Evolutionary conservation across 2,888 invertebrate species (phyloP).

Genomic region (Scaptomyza cyrtandrae): DNA sequence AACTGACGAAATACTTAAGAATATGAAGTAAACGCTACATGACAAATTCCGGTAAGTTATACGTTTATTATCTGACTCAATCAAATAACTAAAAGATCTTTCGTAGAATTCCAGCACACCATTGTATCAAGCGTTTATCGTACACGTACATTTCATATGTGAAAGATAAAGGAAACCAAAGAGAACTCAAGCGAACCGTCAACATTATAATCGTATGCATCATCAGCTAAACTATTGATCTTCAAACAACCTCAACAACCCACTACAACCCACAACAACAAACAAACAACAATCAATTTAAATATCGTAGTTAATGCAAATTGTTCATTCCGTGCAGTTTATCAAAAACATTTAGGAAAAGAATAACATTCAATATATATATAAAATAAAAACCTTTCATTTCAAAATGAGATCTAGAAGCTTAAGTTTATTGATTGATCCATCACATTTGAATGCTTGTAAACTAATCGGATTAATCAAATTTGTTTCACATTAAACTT

Average conservation of each 20-base stretch:
- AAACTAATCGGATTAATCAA: slow-evolving; percentile 17
- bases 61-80: neutral
- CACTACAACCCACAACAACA: slow-evolving; percentile 58
- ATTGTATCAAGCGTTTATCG: slow-evolving; percentile 51
- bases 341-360: slow-evolving; percentile 30
- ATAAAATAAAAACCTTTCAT: neutral
- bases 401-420: slow-evolving; percentile 29
- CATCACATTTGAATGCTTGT: slow-evolving; percentile 29
- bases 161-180: slow-evolving; percentile 55
- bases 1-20: slow-evolving; percentile 84
- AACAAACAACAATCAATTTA: slow-evolving; percentile 70
- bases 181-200: slow-evolving; percentile 71
- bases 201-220: slow-evolving; percentile 70
- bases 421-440: slow-evolving; percentile 62
- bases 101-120: slow-evolving; percentile 60
- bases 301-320: slow-evolving; percentile 73
- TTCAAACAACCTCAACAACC: slow-evolving; percentile 52
- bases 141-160: slow-evolving; percentile 22
- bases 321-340: slow-evolving; percentile 44
- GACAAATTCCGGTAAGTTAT: slow-evolving; percentile 49
- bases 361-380: slow-evolving; percentile 24
- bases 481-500: slow-evolving; percentile 44
- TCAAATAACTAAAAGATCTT: neutral
- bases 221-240: slow-evolving; percentile 62
- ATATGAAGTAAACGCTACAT: slow-evolving; percentile 81